Percentiles rank a stretch among this genome's conserved stretches.
phyloP scores from a whole-genome alignment of 1,140 invertebrate species.

The Drosophila athabasca region DNA sequence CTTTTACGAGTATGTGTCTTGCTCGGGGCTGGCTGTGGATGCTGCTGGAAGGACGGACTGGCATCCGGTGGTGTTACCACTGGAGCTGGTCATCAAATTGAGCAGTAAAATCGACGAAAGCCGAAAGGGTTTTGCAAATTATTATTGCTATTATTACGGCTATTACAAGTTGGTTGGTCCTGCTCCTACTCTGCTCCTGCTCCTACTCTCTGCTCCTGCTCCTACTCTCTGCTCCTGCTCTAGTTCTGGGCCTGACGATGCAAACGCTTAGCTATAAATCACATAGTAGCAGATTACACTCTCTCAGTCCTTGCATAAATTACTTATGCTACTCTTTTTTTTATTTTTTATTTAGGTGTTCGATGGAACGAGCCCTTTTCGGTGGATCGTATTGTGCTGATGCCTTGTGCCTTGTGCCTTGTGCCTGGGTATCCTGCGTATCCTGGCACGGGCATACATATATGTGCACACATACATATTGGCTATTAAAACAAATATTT shows the following conservation, averaged over 20 bases:
- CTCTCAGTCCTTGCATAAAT: constrained; percentile 47
- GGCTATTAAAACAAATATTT: constrained; percentile 73
- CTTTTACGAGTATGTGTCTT: constrained; percentile 58
- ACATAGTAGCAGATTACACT: constrained; percentile 56
- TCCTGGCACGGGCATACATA: too few relatives aligned
- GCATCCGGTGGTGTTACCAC: constrained; percentile 9
- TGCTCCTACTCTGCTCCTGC: neutral
- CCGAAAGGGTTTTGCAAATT: constrained; percentile 75
- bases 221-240: neutral
- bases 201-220: constrained; percentile 1
- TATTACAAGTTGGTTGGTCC: constrained; percentile 56
- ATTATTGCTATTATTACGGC: constrained; percentile 75
- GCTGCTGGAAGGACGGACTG: neutral
- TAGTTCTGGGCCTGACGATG: neutral
- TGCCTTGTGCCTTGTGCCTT: too few relatives aligned
- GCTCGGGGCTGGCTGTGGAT: constrained; percentile 5
- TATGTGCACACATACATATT: constrained; percentile 21
- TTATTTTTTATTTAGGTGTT: constrained; percentile 52
- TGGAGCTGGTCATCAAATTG: constrained; percentile 61
- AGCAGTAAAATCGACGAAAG: constrained; percentile 67
- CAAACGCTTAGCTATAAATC: constrained; percentile 47
- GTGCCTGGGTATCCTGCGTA: too few relatives aligned
- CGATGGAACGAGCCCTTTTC: constrained; percentile 1
- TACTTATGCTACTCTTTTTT: constrained; percentile 10
- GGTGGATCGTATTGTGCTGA: too few relatives aligned